Base-by-base conservation (phyloP, 2,888 invertebrate species). In the Alloplasta piceator region DNA sequence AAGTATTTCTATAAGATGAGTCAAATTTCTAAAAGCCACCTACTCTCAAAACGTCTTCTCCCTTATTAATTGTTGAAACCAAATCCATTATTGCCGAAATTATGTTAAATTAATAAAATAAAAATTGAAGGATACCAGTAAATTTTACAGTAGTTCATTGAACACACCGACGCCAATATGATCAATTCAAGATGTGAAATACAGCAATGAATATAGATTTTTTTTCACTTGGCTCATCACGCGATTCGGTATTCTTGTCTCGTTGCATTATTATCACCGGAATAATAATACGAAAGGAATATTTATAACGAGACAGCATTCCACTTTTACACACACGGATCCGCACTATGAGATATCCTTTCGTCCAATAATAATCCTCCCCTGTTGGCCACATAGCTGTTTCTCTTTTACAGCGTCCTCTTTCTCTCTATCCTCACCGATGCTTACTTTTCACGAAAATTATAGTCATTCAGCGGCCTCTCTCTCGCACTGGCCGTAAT, bases 401-500 rank as follows among this genome's bases (percentile, higher is more conserved):
- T 76, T 58, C 46, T 71, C 72, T 75, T 80, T 63, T 77, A 67
- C 70, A 39, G 16, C 58, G 52, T 39, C 66, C 77, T 64, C 68
- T 10, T 56, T 55, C 43, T 39, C 75, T 52, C 74, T 46, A 14
- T 48, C 60, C 52, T 41, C 63, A 6, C 6, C 68, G 58, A 63
- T 48, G 70, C 82, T 64, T 78, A 85, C 85, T 86, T 87, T 87
- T 82, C 85, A 83, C 82, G 86, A 87, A 87, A 86, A 86, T 86
- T 86, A 86, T 85, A 86, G 87, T 83, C 86, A 76, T 84, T 36
- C 46, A 16, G 58, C 71, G 16, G 9, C 55, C 83, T 73, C 80
- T 71, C 82, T 12, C 71, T 66, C 66, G 61, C 16, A 50, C 70
- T 58, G 60, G 83, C 80, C 85, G 83, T 85, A 86, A 86, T 87